phyloP scores from a whole-genome alignment of 2,797 vertebrate species.

The Galagoides demidoff region DNA sequence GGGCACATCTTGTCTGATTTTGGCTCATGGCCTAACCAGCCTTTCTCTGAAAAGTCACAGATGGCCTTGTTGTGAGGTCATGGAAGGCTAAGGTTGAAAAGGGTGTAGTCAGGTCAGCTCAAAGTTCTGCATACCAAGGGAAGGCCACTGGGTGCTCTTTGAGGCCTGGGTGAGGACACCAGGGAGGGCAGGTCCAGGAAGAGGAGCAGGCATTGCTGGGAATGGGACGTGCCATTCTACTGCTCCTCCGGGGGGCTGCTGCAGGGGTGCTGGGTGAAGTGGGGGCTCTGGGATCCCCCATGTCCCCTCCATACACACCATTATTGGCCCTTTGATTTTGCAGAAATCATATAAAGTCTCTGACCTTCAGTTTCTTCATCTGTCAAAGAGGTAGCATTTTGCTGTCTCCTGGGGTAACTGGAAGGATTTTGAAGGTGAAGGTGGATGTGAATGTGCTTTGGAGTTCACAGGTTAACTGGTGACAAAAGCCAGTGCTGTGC shows the following conservation, averaged over 20 bases:
- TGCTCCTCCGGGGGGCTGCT: not conserved
- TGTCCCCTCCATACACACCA: not conserved
- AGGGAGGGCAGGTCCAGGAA: too few species aligned
- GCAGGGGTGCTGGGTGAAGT: not conserved
- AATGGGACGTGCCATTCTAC: not conserved
- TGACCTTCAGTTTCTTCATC: not conserved
- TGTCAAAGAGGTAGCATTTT: not conserved
- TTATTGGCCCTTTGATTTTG: not conserved
- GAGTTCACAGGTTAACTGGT: not conserved
- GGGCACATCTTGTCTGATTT: not conserved
- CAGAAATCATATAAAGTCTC: not conserved
- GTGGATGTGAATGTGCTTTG: not conserved
- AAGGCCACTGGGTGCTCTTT: not conserved
- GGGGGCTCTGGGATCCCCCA: not conserved
- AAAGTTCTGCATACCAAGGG: not conserved
- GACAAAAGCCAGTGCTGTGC: rapidly evolving
- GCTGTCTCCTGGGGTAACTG: not conserved
- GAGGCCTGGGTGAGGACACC: not conserved
- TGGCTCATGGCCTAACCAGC: not conserved
- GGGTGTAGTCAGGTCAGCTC: not conserved
- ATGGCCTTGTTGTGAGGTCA: not conserved
- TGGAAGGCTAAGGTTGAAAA: not conserved
- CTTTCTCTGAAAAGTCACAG: not conserved
- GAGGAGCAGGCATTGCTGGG: not conserved
- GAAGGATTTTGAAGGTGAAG: not conserved